Evolutionary conservation across 2,113 vertebrate genomes (phyloP).

Genomic region (human (Homo sapiens)): DNA sequence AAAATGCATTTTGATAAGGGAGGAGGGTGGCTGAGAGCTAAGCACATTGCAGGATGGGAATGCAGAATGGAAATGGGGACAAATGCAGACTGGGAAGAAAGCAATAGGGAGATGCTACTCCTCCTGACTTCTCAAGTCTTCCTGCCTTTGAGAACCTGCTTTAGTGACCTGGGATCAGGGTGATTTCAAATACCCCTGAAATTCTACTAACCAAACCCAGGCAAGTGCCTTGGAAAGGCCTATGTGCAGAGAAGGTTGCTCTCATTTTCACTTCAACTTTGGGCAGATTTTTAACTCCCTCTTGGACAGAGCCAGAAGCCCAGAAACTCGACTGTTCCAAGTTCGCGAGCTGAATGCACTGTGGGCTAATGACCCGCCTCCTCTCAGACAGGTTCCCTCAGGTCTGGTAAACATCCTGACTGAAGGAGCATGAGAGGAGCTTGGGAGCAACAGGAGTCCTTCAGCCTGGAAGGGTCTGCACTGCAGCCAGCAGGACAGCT

Average conservation of each 20-base stretch:
- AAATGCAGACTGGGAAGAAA: not conserved
- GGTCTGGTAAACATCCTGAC: not conserved
- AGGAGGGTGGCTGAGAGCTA: not conserved
- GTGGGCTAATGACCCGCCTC: accelerated
- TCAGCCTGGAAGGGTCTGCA: not conserved
- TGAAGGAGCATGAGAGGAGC: not conserved
- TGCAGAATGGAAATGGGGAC: not conserved
- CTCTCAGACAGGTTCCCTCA: no score
- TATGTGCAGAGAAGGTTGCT: not conserved
- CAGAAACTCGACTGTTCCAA: not conserved
- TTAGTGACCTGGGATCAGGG: not conserved
- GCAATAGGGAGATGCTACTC: not conserved
- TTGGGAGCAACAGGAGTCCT: not conserved
- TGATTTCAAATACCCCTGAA: not conserved
- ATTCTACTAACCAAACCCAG: not conserved
- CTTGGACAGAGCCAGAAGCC: not conserved
- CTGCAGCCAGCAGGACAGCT: not conserved
- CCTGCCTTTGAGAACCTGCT: not conserved
- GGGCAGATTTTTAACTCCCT: not conserved
- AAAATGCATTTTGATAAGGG: not conserved
- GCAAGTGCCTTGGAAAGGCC: not conserved
- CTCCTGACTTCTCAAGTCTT: not conserved
- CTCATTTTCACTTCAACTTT: not conserved
- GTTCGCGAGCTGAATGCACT: not conserved
- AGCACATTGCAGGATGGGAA: not conserved